These are phyloP conservation scores for Corydoras maculifer DNA, from an alignment of 2,113 vertebrate species.

Conservation along the genomic window DNA sequence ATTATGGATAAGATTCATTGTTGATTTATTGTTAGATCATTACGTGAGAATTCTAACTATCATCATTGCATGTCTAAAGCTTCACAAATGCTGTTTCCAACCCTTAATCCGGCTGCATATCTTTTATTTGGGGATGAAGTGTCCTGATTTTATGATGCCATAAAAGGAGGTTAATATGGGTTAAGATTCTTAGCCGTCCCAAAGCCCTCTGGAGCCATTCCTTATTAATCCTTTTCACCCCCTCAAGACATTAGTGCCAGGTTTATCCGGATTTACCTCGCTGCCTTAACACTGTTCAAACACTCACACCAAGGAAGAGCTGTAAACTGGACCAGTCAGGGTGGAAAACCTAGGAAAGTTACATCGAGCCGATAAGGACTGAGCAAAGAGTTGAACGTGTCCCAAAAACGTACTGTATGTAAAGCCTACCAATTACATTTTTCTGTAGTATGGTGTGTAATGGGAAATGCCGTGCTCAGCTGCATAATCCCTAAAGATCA, in stretches of 20 bases:
- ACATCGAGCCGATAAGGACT: neutral
- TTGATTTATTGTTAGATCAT: too few species aligned
- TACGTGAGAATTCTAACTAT: too few species aligned
- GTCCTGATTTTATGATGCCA: slow-evolving; percentile 69
- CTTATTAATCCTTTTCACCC: slow-evolving; percentile 75
- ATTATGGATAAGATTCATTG: too few species aligned
- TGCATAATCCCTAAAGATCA: slow-evolving; percentile 24
- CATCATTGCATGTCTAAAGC: too few species aligned
- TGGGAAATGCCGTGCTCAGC: slow-evolving; percentile 11
- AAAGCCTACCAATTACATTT: neutral
- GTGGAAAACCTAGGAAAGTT: too few species aligned
- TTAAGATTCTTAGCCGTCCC: slow-evolving; percentile 79
- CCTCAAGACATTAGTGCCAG: slow-evolving; percentile 66
- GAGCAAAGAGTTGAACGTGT: slow-evolving; percentile 16
- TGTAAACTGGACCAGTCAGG: slow-evolving; percentile 6
- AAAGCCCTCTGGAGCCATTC: slow-evolving; percentile 70
- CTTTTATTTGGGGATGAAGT: slow-evolving; percentile 35
- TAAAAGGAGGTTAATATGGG: slow-evolving; percentile 75
- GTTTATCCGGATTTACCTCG: slow-evolving; percentile 64
- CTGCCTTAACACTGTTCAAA: slow-evolving; percentile 49
- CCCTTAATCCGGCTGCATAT: neutral
- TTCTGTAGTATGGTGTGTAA: slow-evolving; percentile 3
- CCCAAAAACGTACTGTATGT: too few species aligned
- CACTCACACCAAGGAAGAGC: slow-evolving; percentile 45
- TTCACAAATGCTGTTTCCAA: neutral